These are phyloP conservation scores for Percopsis transmontana DNA, from an alignment of 2,113 vertebrate species.

Conservation along the genomic window DNA sequence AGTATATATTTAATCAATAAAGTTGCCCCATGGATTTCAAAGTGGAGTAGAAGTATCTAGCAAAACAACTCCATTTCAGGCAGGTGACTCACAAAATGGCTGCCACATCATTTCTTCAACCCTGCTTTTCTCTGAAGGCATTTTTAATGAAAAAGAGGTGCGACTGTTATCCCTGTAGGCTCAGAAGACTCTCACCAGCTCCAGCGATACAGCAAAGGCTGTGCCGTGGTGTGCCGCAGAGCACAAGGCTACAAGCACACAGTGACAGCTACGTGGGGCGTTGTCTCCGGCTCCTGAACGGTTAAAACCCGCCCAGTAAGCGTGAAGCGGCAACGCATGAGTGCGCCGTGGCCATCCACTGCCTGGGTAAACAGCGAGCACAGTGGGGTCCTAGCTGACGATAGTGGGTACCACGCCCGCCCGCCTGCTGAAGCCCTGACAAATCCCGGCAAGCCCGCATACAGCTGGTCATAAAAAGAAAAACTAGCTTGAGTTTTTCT, in stretches of 20 bases:
- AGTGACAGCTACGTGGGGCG: conserved; percentile 31
- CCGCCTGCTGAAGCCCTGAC: conserved; percentile 41
- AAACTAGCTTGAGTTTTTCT: conserved; percentile 30
- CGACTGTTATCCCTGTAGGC: conserved; percentile 39
- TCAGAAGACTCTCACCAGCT: conserved; percentile 44
- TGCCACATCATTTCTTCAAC: conserved; percentile 41
- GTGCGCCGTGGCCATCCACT: conserved; percentile 20
- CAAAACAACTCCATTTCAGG: conserved; percentile 12
- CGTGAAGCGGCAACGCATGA: neutral
- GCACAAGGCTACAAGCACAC: conserved; percentile 42
- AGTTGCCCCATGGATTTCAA: no score
- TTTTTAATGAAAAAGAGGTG: conserved; percentile 60
- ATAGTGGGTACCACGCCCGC: conserved; percentile 48
- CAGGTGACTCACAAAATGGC: conserved; percentile 34
- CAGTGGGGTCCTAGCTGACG: conserved; percentile 2
- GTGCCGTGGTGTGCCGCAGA: conserved; percentile 25
- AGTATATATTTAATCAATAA: no score
- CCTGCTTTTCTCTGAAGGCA: conserved; percentile 44
- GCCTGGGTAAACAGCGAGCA: conserved; percentile 27
- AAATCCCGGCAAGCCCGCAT: conserved; percentile 37
- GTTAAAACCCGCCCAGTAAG: conserved; percentile 38
- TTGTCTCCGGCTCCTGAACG: conserved; percentile 27
- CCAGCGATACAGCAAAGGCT: conserved; percentile 15
- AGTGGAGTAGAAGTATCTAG: neutral
- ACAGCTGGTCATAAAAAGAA: conserved; percentile 55